These are phyloP conservation scores for Parapsyche elsis DNA, from an alignment of 1,140 invertebrate genomes.

Conservation along the genomic window DNA sequence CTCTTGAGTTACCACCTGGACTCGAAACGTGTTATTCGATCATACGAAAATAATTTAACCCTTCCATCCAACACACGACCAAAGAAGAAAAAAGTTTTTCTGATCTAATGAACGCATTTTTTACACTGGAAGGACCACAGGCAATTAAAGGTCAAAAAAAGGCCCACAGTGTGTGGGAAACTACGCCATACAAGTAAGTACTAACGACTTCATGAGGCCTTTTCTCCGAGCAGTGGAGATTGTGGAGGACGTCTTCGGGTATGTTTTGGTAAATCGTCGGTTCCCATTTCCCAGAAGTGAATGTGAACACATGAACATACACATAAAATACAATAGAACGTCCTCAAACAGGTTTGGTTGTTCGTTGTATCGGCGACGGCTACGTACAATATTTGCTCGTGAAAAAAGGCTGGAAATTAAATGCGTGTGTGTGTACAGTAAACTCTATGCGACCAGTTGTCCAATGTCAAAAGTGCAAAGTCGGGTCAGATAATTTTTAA, in stretches of 20 bases:
- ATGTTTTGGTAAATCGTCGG: background rate
- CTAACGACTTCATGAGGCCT: background rate
- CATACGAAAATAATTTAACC: constrained; percentile 24
- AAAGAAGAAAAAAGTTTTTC: background rate
- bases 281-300: background rate
- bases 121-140: background rate
- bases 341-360: constrained; percentile 22
- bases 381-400: constrained; percentile 14
- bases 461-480: too few relatives aligned
- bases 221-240: background rate
- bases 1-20: background rate
- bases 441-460: too few relatives aligned
- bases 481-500: too few relatives aligned
- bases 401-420: constrained; percentile 8
- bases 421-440: background rate
- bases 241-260: background rate
- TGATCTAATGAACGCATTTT: background rate
- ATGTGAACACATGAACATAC: background rate
- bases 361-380: background rate
- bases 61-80: background rate
- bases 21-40: constrained; percentile 1
- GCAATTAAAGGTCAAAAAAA: constrained; percentile 25
- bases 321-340: constrained; percentile 9
- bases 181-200: background rate
- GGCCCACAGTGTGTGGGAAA: constrained; percentile 14